A percentile compares a stretch with the other conserved stretches of the same genome.
Conservation (phyloP, 2,113 vertebrate species). For the Pseudorectes ferrugineus region DNA sequence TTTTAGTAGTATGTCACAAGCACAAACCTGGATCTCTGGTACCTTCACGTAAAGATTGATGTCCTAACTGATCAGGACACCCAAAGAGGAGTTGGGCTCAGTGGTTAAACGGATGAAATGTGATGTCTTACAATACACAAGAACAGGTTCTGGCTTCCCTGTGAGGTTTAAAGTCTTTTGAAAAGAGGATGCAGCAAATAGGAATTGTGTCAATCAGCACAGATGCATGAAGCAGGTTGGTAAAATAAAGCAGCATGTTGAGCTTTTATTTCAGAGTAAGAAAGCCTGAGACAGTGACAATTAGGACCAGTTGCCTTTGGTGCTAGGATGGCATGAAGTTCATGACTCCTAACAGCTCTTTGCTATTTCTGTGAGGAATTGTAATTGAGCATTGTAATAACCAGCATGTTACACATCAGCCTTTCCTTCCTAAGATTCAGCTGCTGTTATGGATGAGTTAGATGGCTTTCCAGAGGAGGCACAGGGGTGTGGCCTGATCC, state of each 20-base stretch:
- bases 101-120: background rate
- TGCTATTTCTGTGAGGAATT: background rate
- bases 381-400: background rate
- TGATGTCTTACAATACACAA: background rate
- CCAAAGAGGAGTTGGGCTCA: background rate
- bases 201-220: background rate
- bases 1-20: background rate
- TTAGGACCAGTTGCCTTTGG: background rate
- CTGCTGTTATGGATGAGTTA: background rate
- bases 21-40: background rate
- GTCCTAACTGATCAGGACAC: background rate
- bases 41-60: background rate
- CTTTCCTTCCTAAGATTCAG: background rate
- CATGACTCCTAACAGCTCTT: background rate
- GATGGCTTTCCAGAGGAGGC: background rate
- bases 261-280: background rate
- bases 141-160: background rate
- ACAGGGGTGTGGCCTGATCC: background rate
- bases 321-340: background rate
- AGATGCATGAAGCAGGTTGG: background rate
- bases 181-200: background rate
- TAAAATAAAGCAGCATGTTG: background rate
- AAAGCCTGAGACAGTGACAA: background rate
- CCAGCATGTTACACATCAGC: background rate
- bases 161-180: background rate